These are phyloP conservation scores for Mechanitis mazaeus DNA, from an alignment of 2,888 invertebrate genomes.

Conservation along the genomic window DNA sequence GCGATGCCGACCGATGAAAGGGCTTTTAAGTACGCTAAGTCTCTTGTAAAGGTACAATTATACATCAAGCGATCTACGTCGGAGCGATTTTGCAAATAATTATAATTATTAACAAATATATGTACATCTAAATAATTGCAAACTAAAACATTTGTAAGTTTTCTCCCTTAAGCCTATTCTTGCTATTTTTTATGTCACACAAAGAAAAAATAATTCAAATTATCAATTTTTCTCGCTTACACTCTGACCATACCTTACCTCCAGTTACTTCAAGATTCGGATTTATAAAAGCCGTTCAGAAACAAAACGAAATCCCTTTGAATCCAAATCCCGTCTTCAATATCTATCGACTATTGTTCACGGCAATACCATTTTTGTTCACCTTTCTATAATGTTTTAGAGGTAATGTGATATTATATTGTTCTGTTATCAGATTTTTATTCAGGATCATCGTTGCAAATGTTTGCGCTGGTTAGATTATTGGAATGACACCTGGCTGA, in stretches of 20 bases:
- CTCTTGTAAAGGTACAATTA: constrained; percentile 33
- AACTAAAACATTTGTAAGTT: too few relatives aligned
- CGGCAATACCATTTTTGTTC: constrained; percentile 46
- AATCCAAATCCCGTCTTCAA: constrained; percentile 70
- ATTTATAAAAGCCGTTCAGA: constrained; percentile 58
- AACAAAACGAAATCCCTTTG: constrained; percentile 64
- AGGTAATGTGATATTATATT: constrained; percentile 68
- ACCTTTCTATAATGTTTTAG: constrained; percentile 37
- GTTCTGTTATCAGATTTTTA: constrained; percentile 49
- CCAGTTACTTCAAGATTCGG: constrained; percentile 54
- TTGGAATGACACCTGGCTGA: constrained; percentile 24
- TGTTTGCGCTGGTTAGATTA: constrained; percentile 15
- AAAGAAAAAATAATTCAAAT: neutral
- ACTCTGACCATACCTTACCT: constrained; percentile 35
- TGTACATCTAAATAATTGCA: too few relatives aligned
- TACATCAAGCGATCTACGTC: constrained; percentile 32
- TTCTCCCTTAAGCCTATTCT: too few relatives aligned
- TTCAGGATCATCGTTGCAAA: constrained; percentile 23
- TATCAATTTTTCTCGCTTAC: constrained; percentile 1
- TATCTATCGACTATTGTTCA: constrained; percentile 65
- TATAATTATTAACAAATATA: too few relatives aligned
- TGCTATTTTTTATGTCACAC: neutral
- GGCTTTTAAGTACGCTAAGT: constrained; percentile 43
- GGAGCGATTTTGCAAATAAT: too few relatives aligned
- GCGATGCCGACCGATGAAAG: constrained; percentile 47